Evolutionary conservation across 2,888 invertebrate genomes (phyloP).

Genomic region (Scaptomyza cyrtandrae): DNA sequence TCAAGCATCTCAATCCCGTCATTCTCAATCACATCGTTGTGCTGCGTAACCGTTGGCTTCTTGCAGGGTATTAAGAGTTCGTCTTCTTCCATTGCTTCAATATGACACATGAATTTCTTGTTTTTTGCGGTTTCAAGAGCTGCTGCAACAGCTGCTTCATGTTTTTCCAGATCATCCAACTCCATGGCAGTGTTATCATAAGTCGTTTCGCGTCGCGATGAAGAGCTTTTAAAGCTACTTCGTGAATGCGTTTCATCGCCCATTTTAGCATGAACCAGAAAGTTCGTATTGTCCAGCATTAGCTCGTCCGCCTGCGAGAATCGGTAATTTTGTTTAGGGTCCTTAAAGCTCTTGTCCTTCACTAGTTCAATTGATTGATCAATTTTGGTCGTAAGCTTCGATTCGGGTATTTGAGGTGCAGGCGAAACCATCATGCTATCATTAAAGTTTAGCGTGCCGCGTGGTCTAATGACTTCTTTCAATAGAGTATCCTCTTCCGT

Average conservation of each 20-base stretch:
- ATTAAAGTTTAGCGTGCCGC: constrained; percentile 52
- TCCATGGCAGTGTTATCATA: constrained; percentile 51
- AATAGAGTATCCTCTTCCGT: constrained; percentile 7
- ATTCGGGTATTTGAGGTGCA: constrained; percentile 4
- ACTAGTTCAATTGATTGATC: constrained; percentile 1
- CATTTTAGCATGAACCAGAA: constrained; percentile 66
- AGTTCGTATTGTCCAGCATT: constrained; percentile 73
- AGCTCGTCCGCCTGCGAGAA: constrained; percentile 71
- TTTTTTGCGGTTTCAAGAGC: constrained; percentile 19
- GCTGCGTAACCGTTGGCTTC: background rate
- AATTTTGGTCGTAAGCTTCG: background rate
- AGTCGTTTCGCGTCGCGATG: constrained; percentile 54
- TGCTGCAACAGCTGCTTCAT: constrained; percentile 31
- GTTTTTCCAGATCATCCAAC: constrained; percentile 51
- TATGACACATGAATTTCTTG: constrained; percentile 5
- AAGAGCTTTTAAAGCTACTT: constrained; percentile 56
- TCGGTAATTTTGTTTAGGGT: constrained; percentile 41
- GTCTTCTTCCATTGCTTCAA: constrained; percentile 15
- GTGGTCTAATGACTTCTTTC: constrained; percentile 33
- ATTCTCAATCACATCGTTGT: constrained; percentile 25
- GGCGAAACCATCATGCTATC: constrained; percentile 60
- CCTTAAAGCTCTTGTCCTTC: background rate
- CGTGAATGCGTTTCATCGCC: constrained; percentile 71
- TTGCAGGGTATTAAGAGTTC: background rate
- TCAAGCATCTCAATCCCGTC: background rate